Conservation (phyloP, 2,797 vertebrate genomes). For the Epinephelus malabaricus region DNA sequence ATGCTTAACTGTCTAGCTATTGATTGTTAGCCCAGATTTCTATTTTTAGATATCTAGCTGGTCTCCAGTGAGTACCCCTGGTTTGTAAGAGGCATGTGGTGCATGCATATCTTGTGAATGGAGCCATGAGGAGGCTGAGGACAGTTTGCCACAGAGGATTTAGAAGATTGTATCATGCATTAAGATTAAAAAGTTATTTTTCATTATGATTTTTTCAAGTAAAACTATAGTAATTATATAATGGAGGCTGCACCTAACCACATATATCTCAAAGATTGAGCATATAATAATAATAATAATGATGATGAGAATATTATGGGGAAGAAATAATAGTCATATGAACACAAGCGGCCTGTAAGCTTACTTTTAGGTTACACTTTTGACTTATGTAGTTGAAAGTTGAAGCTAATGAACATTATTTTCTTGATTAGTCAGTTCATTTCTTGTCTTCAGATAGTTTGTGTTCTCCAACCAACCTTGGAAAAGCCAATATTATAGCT, state of each 20-base stretch:
- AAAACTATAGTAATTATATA: slow-evolving; percentile 16
- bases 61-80: slow-evolving; percentile 59
- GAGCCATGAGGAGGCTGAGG: slow-evolving; percentile 47
- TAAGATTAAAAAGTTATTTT: not conserved
- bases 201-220: not conserved
- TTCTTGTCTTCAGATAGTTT: not conserved
- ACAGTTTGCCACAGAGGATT: slow-evolving; percentile 18
- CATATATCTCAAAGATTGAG: not conserved
- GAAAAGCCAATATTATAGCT: not conserved
- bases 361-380: not conserved
- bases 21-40: slow-evolving; percentile 75
- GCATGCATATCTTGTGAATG: slow-evolving; percentile 70
- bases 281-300: not conserved
- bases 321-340: not conserved
- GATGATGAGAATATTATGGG: not conserved
- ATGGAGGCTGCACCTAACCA: not conserved
- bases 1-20: slow-evolving; percentile 68
- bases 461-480: not conserved
- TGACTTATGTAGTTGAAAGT: not conserved
- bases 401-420: not conserved
- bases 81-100: slow-evolving; percentile 58
- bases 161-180: slow-evolving; percentile 2
- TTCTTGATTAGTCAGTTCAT: not conserved
- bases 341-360: not conserved
- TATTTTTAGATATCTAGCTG: slow-evolving; percentile 71